Evolutionary conservation across 2,888 invertebrate genomes (phyloP).

Genomic region (Dioctria linearis): DNA sequence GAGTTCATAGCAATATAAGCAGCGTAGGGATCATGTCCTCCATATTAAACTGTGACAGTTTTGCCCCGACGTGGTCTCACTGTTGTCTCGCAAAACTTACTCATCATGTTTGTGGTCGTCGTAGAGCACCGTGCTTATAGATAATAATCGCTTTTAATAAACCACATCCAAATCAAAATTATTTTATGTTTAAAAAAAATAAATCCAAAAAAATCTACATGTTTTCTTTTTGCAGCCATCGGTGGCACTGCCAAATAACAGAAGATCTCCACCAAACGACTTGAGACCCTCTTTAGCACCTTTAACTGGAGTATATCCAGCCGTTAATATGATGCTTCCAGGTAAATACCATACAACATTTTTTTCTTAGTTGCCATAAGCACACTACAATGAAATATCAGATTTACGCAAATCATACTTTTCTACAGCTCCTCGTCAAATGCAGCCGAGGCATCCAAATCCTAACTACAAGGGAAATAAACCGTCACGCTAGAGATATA

Average conservation of each 20-base stretch:
- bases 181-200: no score
- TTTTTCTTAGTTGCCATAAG: neutral
- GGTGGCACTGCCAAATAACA: slow-evolving; percentile 69
- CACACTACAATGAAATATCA: neutral
- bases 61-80: no score
- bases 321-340: slow-evolving; percentile 71
- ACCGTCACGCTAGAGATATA: slow-evolving; percentile 63
- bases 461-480: slow-evolving; percentile 70
- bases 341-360: slow-evolving; percentile 61
- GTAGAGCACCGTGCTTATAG: no score
- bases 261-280: slow-evolving; percentile 70
- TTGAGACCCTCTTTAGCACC: slow-evolving; percentile 69
- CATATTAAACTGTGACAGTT: no score
- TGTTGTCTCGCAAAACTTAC: no score
- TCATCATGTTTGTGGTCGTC: no score
- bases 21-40: no score
- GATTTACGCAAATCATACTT: slow-evolving; percentile 2
- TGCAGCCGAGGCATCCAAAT: slow-evolving; percentile 70
- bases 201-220: no score
- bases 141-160: no score
- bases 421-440: slow-evolving; percentile 67
- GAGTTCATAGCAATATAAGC: no score
- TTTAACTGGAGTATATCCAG: slow-evolving; percentile 70
- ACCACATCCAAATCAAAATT: no score
- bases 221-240: slow-evolving; percentile 65